Percentiles rank a stretch among this genome's conserved stretches.
These are phyloP conservation scores for Torymus texanus DNA, from an alignment of 2,888 invertebrate species.

Conservation along the genomic window DNA sequence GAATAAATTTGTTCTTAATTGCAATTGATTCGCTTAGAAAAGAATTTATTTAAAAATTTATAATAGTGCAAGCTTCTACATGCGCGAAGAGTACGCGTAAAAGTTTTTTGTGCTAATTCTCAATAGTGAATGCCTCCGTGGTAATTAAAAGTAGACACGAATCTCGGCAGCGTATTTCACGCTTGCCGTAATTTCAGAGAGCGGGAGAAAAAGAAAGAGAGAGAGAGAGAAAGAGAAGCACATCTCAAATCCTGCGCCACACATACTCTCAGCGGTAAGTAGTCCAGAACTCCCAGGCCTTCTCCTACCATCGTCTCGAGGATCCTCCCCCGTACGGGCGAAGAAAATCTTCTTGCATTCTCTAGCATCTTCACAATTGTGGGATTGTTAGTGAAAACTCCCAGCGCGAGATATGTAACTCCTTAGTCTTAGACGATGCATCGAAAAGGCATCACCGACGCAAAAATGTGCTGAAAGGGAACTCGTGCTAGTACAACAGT, in stretches of 20 bases:
- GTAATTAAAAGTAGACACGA: conserved; percentile 23
- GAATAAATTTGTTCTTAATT: no score
- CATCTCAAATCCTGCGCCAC: conserved; percentile 37
- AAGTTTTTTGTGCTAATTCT: conserved; percentile 2
- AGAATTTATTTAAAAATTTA: background rate
- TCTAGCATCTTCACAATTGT: conserved; percentile 55
- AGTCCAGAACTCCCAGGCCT: conserved; percentile 68
- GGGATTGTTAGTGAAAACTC: conserved; percentile 69
- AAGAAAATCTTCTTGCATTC: conserved; percentile 51
- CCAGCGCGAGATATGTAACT: conserved; percentile 54
- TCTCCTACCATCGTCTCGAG: conserved; percentile 64
- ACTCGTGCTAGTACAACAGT: background rate
- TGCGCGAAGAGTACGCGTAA: background rate
- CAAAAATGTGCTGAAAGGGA: conserved; percentile 23
- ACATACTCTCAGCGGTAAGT: conserved; percentile 63
- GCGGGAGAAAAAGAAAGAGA: background rate
- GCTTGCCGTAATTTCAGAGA: conserved; percentile 43
- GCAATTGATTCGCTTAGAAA: no score
- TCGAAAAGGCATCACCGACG: conserved; percentile 60
- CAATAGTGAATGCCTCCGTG: background rate
- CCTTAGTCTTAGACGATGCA: conserved; percentile 62
- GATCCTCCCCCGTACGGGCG: conserved; percentile 53
- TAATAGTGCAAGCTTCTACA: background rate
- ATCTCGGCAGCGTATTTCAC: conserved; percentile 26
- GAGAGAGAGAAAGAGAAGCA: no score